Percentiles rank a stretch among this genome's conserved stretches.
These are phyloP conservation scores for Dynastes hyllus DNA, from an alignment of 2,888 invertebrate species.

Conservation along the genomic window DNA sequence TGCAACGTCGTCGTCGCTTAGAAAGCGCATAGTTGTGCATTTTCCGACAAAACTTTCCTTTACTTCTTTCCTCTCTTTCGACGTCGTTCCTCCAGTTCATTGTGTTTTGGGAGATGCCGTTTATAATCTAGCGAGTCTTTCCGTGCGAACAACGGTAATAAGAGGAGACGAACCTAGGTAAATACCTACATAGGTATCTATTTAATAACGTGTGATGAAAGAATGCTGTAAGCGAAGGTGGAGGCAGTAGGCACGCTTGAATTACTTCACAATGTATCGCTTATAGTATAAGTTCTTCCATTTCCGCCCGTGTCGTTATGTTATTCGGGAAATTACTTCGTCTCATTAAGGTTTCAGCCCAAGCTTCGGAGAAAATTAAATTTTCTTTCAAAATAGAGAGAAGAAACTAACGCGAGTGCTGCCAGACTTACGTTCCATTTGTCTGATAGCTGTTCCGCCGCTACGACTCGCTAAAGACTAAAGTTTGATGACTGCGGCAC, in stretches of 20 bases:
- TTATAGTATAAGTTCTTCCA: slow-evolving; percentile 13
- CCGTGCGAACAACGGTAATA: not conserved
- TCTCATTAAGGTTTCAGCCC: slow-evolving; percentile 44
- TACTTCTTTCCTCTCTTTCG: not conserved
- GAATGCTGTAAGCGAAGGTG: not conserved
- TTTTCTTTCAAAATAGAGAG: slow-evolving; percentile 41
- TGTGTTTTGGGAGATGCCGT: slow-evolving; percentile 15
- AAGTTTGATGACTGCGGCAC: slow-evolving; percentile 28
- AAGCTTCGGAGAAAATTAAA: slow-evolving; percentile 43
- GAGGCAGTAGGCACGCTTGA: not conserved
- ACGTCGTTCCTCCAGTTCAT: not conserved
- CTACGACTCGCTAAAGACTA: slow-evolving; percentile 17
- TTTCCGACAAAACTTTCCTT: slow-evolving; percentile 6
- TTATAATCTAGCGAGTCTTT: slow-evolving; percentile 12
- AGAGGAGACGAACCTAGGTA: not conserved
- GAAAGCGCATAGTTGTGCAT: not conserved
- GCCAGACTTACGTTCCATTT: slow-evolving; percentile 26
- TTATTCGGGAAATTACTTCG: slow-evolving; percentile 42
- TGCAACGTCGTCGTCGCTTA: not conserved
- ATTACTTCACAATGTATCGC: not conserved
- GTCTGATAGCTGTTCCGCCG: slow-evolving; percentile 20
- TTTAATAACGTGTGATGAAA: not conserved
- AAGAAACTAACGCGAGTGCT: not conserved
- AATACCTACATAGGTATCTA: not conserved
- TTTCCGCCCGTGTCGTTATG: slow-evolving; percentile 27